These are phyloP conservation scores for Apocheima hispidaria DNA, from an alignment of 2,888 invertebrate species.

Conservation along the genomic window DNA sequence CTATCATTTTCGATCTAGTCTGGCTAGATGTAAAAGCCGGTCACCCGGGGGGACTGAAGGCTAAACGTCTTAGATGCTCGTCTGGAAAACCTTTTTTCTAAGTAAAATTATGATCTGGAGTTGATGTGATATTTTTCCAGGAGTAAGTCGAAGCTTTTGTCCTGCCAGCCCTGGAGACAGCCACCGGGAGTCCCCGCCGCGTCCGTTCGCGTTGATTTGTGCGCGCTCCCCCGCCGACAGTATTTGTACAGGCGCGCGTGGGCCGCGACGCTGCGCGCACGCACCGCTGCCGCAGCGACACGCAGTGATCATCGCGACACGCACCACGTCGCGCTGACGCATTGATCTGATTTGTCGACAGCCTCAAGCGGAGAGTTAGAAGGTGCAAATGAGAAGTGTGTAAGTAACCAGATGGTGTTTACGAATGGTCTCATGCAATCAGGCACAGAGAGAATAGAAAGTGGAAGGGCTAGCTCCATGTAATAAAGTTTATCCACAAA, in stretches of 20 bases:
- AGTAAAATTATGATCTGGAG: neutral
- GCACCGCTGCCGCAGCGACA: slow-evolving; percentile 34
- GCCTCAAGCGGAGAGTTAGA: slow-evolving; percentile 18
- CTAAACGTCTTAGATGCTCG: too few species aligned
- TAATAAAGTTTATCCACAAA: too few species aligned
- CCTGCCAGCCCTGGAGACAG: slow-evolving; percentile 63
- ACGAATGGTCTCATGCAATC: neutral
- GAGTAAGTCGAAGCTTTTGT: neutral
- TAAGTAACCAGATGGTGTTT: slow-evolving; percentile 13
- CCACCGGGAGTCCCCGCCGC: slow-evolving; percentile 71
- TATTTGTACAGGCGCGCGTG: slow-evolving; percentile 78
- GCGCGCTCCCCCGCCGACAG: slow-evolving; percentile 80
- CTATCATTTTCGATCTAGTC: too few species aligned
- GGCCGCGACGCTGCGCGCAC: slow-evolving; percentile 49
- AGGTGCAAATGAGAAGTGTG: slow-evolving; percentile 12
- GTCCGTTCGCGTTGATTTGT: slow-evolving; percentile 80
- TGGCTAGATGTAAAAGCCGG: too few species aligned
- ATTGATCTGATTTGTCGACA: slow-evolving; percentile 22
- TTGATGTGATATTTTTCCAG: neutral
- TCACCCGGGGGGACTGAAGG: too few species aligned
- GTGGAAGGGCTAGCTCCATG: too few species aligned
- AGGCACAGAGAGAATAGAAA: too few species aligned
- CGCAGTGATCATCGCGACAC: slow-evolving; percentile 18
- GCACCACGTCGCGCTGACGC: neutral
- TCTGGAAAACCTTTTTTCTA: too few species aligned